Evolutionary conservation across 2,888 invertebrate genomes (phyloP).

Genomic region (Spialia ferax): DNA sequence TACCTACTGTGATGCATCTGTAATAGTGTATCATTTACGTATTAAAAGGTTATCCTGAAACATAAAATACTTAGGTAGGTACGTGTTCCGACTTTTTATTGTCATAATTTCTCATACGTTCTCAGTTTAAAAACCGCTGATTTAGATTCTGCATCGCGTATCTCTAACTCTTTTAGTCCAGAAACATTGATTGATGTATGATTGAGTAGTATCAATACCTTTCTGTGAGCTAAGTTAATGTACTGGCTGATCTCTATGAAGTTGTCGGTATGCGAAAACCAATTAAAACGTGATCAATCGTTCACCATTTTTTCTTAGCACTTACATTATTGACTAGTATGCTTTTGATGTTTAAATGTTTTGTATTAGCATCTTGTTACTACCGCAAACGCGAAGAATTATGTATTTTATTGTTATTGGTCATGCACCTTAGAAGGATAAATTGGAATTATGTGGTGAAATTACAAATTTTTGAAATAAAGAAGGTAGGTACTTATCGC

Average conservation of each 20-base stretch:
- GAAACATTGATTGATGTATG: conserved; percentile 46
- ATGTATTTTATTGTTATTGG: neutral
- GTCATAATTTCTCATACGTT: neutral
- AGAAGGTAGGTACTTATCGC: neutral
- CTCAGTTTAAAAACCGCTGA: conserved; percentile 17
- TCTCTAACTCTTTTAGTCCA: neutral
- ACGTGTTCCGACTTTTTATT: too few species aligned
- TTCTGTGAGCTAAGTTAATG: conserved; percentile 5
- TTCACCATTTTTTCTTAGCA: conserved; percentile 15
- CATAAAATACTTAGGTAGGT: too few species aligned
- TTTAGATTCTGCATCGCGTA: neutral
- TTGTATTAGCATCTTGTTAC: conserved; percentile 9
- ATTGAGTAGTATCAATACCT: conserved; percentile 32
- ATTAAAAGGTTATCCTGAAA: too few species aligned
- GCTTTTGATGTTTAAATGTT: conserved; percentile 1
- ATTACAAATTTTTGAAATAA: neutral
- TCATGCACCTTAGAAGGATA: neutral
- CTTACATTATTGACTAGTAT: conserved; percentile 2
- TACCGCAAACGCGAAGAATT: neutral
- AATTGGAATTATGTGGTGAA: neutral
- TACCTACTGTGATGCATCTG: too few species aligned
- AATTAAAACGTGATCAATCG: conserved; percentile 33
- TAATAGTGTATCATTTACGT: too few species aligned
- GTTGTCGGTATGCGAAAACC: conserved; percentile 30
- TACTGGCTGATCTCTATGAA: conserved; percentile 21